Evolutionary conservation across 2,113 vertebrate genomes (phyloP), one percentile per base, ranked within the genome.

Genomic region (Athene cunicularia): DNA sequence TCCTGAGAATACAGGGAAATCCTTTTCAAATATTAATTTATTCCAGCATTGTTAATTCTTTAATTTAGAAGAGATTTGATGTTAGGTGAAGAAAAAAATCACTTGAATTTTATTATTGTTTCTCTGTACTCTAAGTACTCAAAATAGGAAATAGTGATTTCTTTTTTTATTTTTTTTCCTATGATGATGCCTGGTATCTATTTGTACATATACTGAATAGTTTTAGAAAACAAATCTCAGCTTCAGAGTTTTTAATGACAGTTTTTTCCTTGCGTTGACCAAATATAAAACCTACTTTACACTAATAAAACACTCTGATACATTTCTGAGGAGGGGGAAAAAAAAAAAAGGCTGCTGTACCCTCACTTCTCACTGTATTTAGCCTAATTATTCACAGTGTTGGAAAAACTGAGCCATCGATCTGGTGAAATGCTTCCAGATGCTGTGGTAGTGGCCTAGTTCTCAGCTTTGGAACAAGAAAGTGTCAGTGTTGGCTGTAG

Each of bases 71-170:
- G 93, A 90, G 66, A 97, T 96, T 95, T 93, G 96, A 97, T 98
- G 95, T 96, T 98, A 97, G 95, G 88, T 96, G 79, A 93, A 86
- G 43, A 73, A 47, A 97, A 92, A 95, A 93, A 97, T 96, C 95
- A 96, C 84, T 97, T 98, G 96, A 96, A 91, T 96, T 96, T 95
- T 97, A 75, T 93, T 93, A 95, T 96, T 63, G 52, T 80, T 96
- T 98, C 97, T 97, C 94, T 96, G 97, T 97, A 98, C 97, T 99
- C 98, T 98, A 99, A 99, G 99, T 99, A 99, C 99, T 98, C 98
- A 97, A 97, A 97, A 96, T 95, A 98, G 98, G 97, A 98, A 96
- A 95, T 95, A 96, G 87, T 97, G 94, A 84, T 98, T 11, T 13
- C n/a, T 98, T 16, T 9, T 35, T 59, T 97, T 76, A n/a, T 68